Base-by-base conservation (phyloP, 1,140 invertebrate species). In the Teleopsis dalmanni region DNA sequence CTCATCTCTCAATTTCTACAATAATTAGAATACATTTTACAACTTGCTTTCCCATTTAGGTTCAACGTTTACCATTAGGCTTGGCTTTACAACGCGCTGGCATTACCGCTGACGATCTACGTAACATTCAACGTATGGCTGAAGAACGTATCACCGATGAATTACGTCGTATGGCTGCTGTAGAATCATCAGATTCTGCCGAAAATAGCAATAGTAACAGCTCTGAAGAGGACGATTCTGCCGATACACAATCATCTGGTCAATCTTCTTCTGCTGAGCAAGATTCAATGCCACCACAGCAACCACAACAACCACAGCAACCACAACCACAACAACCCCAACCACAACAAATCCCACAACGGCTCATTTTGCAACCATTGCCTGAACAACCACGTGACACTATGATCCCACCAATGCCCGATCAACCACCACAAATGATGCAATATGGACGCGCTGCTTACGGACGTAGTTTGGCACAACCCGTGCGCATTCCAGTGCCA, bases 21-120 rank as follows among this genome's bases (percentile, higher is more conserved):
- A 31, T 31, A 9, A 13, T 31, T 31, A 31, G 27, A 31, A 8
- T 31, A 31, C 13, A 8, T n/a, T n/a, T n/a, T n/a, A 35, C 6
- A 35, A 18, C 25, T 23, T 40, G 7, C 34, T 29, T 19, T 26
- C 21, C n/a, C n/a, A n/a, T 48, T 3, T 60, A 65, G 57, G 57
- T 68, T 35, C 62, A 64, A 49, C 57, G 65, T 43, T 57, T 70
- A 49, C 65, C 69, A n/a, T 52, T 73, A 50, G 64, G 58, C 18
- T 50, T 72, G 45, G 66, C 73, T 9, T 56, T 70, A 21, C 65
- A 73, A 48, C 65, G 68, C 47, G 60, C 75, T n/a, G 77, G 76
- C 25, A 72, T 81, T 57, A 79, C 78, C 6, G 76, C 78, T 47
- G 78, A 80, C 42, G 75, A 81, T 57, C 60, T 82, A 47, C 72